A percentile compares a stretch with the other conserved stretches of the same genome.
Conservation (phyloP, 2,797 vertebrate species). For the Bradypus variegatus region DNA sequence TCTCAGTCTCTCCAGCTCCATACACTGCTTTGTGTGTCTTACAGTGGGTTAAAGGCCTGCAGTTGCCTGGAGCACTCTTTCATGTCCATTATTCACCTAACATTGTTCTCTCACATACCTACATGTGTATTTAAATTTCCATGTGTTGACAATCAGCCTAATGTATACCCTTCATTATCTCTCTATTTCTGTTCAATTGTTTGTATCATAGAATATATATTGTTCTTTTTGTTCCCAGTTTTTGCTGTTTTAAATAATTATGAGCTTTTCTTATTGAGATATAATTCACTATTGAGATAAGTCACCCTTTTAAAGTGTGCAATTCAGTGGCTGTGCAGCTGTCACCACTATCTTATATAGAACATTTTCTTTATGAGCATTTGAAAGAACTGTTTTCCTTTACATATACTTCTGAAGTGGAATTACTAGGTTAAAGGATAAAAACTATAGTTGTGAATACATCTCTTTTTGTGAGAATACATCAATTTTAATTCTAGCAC, state of each 20-base stretch:
- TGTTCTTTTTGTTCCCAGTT: not conserved
- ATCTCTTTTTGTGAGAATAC: conserved; percentile 65
- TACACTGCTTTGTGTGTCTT: not conserved
- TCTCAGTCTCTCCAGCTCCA: not conserved
- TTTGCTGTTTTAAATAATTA: conserved; percentile 29
- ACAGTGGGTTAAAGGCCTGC: not conserved
- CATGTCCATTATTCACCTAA: not conserved
- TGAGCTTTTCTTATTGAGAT: not conserved
- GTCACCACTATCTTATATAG: not conserved
- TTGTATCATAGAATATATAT: not conserved
- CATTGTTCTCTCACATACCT: no score
- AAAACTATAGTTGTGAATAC: not conserved
- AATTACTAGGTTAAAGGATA: not conserved
- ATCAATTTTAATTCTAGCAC: conserved; percentile 92
- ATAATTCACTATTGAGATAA: not conserved
- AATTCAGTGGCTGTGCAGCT: not conserved
- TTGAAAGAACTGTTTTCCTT: not conserved
- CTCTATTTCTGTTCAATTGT: not conserved
- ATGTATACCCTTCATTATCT: not conserved
- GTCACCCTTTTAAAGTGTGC: not conserved
- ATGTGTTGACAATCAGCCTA: not conserved
- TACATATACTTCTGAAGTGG: not conserved
- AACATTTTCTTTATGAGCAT: not conserved
- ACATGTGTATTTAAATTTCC: not conserved
- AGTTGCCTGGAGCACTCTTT: not conserved